These are phyloP conservation scores for Cryptotis parvus DNA, from an alignment of 2,113 vertebrate species.

Conservation along the genomic window DNA sequence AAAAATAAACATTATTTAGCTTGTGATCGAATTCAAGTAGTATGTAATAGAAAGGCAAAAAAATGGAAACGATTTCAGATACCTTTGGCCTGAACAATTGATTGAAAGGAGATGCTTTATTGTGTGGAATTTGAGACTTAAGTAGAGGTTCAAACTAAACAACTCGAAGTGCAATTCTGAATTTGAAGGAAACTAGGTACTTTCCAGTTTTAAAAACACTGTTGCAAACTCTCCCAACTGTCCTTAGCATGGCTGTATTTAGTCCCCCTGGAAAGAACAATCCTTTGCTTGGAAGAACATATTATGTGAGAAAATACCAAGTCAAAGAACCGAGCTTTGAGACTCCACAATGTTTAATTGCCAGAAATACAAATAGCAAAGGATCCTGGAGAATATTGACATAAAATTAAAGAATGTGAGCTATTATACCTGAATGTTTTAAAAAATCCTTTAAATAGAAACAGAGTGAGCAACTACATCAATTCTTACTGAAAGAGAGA, in stretches of 20 bases:
- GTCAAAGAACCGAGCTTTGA: constrained; percentile 11
- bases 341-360: not conserved
- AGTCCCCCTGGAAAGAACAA: not conserved
- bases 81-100: not conserved
- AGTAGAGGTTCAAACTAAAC: not conserved
- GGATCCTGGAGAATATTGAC: not conserved
- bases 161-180: not conserved
- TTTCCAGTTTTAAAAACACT: not conserved
- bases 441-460: not conserved
- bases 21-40: not conserved
- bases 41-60: not conserved
- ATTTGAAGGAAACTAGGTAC: not conserved
- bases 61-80: not conserved
- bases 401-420: not conserved
- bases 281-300: not conserved
- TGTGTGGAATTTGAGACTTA: not conserved
- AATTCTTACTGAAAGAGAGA: not conserved
- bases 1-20: not conserved
- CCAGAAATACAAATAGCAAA: not conserved
- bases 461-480: not conserved
- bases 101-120: not conserved
- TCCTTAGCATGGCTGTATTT: not conserved
- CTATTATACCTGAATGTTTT: not conserved
- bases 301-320: not conserved
- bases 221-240: not conserved